Base-by-base conservation (phyloP, 1,140 invertebrate genomes). In the Nixonia krombeini region DNA sequence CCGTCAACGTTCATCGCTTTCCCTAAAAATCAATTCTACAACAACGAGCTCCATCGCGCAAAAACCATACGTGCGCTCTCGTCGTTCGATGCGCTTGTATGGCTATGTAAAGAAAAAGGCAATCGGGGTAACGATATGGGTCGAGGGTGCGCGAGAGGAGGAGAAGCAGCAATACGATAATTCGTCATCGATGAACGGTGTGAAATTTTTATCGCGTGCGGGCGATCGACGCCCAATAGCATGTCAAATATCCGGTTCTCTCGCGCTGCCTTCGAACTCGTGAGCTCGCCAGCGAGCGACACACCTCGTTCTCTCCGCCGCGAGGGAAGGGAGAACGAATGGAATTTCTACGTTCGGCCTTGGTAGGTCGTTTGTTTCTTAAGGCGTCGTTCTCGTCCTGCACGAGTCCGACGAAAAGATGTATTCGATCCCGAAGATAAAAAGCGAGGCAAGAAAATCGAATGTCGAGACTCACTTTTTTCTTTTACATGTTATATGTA, bases 331-430 rank as follows among this genome's bases (percentile, higher is more conserved):
- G 62, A 55, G 62, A 71, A 58, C 68, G 68, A 71, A 71, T 71
- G 68, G 68, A 71, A 71, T 71, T 71, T 71, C 58, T 71, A 55
- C 68, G 62, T 66, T 63, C 68, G 68, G 53, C 68, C 68, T 70
- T 70, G 62, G 68, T 70, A 70, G 68, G 68, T 70, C 68, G 62
- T 70, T 70, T 70, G 62, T 65, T 55, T 70, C 57, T 63, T 49
- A 63, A 65, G 68, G 68, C 57, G 58, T 63, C 62, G 58, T 56
- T 62, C 62, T 21, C 47, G 42, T 63, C 45, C 42, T 53, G 61
- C 56, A 45, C 55, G 52, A n/a, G n/a, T 61, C 45, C 47, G 13
- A 49, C 57, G 44, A 62, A 62, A 62, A 65, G 52, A 70, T 55
- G 31, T 35, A 42, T 47, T 49, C 35, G 58, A 64, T 64, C 49